A percentile compares a stretch with the other conserved stretches of the same genome.
These are phyloP conservation scores for Serinus canaria DNA, from an alignment of 2,113 vertebrate genomes.

Conservation along the genomic window DNA sequence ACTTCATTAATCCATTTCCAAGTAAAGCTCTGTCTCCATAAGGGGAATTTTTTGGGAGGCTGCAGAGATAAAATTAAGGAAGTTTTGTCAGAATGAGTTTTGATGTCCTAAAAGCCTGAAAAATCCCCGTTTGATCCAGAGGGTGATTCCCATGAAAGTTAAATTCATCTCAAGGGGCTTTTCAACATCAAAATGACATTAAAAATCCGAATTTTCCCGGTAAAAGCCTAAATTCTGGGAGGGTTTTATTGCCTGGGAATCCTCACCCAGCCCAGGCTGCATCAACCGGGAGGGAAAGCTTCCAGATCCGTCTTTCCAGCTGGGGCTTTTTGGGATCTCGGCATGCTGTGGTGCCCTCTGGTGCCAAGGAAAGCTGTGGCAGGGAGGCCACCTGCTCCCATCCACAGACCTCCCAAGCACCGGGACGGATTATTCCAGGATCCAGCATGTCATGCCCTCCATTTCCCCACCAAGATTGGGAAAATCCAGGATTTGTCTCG, in stretches of 20 bases:
- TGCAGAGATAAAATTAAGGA: neutral
- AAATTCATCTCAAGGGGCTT: neutral
- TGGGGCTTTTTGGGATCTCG: neutral
- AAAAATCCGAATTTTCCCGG: neutral
- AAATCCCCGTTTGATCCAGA: neutral
- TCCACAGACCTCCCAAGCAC: neutral
- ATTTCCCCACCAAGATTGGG: neutral
- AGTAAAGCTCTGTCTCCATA: neutral
- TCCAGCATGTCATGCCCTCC: neutral
- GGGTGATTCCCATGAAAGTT: neutral
- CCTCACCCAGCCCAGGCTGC: neutral
- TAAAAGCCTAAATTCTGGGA: rapidly evolving
- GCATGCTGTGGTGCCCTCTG: constrained; percentile 39
- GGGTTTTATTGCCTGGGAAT: rapidly evolving
- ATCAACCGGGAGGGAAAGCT: neutral
- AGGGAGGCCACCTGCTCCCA: neutral
- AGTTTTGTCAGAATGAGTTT: neutral
- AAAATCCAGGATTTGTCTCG: neutral
- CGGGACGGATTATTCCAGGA: neutral
- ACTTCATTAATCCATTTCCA: neutral
- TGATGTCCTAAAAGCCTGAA: neutral
- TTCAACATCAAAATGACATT: neutral
- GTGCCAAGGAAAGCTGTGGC: neutral
- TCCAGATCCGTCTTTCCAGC: neutral
- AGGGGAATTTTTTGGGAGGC: neutral